These are phyloP conservation scores for Macrostomum cliftonense DNA, from an alignment of 2,888 invertebrate genomes.

Conservation along the genomic window DNA sequence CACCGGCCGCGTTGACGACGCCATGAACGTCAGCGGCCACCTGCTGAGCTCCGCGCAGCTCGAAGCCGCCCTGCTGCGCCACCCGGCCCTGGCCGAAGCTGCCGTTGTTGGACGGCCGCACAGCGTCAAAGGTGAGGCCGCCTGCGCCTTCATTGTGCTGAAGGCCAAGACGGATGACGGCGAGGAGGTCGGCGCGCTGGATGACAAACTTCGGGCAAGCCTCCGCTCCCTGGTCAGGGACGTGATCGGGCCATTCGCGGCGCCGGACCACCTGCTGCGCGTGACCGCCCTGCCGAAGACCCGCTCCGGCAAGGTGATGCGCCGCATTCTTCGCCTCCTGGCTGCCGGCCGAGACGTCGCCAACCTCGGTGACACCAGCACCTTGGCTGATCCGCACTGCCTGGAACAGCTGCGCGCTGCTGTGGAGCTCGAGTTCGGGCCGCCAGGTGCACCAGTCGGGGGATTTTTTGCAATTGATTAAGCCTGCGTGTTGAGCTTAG, in stretches of 20 bases:
- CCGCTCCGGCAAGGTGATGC: not conserved
- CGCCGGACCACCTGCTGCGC: not conserved
- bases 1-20: slow-evolving; percentile 4
- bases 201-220: not conserved
- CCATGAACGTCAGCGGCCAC: slow-evolving; percentile 10
- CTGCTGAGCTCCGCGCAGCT: slow-evolving; percentile 11
- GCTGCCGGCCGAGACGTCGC: not conserved
- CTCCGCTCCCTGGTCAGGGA: not conserved
- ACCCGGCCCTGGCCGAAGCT: slow-evolving; percentile 5
- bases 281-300: not conserved
- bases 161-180: not conserved
- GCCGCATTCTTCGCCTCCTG: not conserved
- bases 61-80: slow-evolving; percentile 6
- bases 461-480: no score
- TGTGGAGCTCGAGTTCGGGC: not conserved
- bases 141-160: slow-evolving; percentile 2
- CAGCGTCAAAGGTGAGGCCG: slow-evolving; percentile 5
- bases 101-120: slow-evolving; percentile 12
- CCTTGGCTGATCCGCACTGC: slow-evolving; percentile 64
- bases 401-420: slow-evolving; percentile 21
- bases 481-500: no score
- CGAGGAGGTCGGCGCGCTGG: not conserved
- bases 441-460: no score
- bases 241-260: not conserved
- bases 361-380: slow-evolving; percentile 77